These are phyloP conservation scores for Cirrhinus molitorella DNA, from an alignment of 2,797 vertebrate species.

Conservation along the genomic window DNA sequence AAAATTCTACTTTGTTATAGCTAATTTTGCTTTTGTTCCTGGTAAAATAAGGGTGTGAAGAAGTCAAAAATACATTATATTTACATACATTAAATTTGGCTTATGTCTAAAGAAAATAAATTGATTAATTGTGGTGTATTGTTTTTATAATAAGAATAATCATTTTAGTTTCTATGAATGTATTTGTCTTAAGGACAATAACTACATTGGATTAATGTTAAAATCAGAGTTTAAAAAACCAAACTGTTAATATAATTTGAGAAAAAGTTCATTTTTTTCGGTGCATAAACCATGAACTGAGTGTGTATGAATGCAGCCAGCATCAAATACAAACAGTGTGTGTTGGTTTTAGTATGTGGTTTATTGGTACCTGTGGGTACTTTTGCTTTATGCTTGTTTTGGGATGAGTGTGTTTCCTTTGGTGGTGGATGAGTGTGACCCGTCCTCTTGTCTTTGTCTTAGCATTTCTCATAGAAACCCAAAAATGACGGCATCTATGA, in stretches of 20 bases:
- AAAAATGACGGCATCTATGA: slow-evolving; percentile 36
- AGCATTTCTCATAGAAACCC: slow-evolving; percentile 26
- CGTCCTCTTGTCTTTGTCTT: slow-evolving; percentile 42
- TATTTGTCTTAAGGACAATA: neutral
- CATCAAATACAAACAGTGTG: neutral
- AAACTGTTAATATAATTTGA: neutral
- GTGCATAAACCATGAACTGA: neutral
- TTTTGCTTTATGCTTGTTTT: neutral
- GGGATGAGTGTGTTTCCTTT: slow-evolving; percentile 33
- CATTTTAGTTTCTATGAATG: neutral
- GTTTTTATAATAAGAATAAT: neutral
- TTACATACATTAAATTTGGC: neutral
- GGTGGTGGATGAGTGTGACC: slow-evolving; percentile 18
- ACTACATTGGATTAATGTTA: neutral
- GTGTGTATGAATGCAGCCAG: neutral
- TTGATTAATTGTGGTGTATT: neutral
- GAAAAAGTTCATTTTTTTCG: neutral
- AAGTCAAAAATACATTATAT: neutral
- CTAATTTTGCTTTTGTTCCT: neutral
- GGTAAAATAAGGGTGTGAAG: neutral
- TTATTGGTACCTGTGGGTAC: slow-evolving; percentile 44
- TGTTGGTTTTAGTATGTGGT: slow-evolving; percentile 28
- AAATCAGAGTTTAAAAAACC: neutral
- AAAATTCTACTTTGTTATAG: neutral
- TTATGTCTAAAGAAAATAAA: neutral